Evolutionary conservation across 1,140 invertebrate species (phyloP), one percentile per base, ranked within the genome.

Genomic region (Lamellibrachia luymesi): DNA sequence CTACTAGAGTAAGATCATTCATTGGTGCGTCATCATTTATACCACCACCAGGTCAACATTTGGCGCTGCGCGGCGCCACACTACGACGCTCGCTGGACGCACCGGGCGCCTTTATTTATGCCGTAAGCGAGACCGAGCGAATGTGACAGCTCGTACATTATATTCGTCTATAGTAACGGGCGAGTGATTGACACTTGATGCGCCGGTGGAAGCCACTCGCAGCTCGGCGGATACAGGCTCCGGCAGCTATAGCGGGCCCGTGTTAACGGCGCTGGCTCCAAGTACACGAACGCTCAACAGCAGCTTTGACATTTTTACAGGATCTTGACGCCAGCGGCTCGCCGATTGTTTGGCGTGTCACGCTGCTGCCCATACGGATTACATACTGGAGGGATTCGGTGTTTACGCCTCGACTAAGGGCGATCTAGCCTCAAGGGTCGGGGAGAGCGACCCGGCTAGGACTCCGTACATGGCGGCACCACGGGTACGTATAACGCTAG

Each of bases 81-180:
- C 64, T 80, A 80, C 64, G 64, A 80, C 64, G 64, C 64, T 80
- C 13, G 64, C 64, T 80, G 64, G 64, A 80, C 25, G 64, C 64
- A 22, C 64, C 13, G 8, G 64, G 64, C 64, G 13, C 64, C 64
- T 80, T 80, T 80, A 80, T 80, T 80, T 80, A 80, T 80, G 64
- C 64, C 64, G 6, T 80, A 80, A 80, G 64, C 94, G 92, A 90
- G 94, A 94, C 94, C 94, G 94, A 93, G 94, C 94, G 93, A 93
- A 93, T 94, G 93, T 95, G 95, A 96, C 95, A 96, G 95, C 94
- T 95, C 95, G 95, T 96, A 95, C 95, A 95, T 95, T 95, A 95
- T 95, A 95, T 94, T 94, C 93, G 94, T 92, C 95, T 94, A 94
- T 94, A 94, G 95, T 95, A 95, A 94, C 95, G 51, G 92, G n/a